Evolutionary conservation across 2,888 invertebrate species (phyloP), one percentile per base, ranked within the genome.

Genomic region (Epistrophella euchroma): DNA sequence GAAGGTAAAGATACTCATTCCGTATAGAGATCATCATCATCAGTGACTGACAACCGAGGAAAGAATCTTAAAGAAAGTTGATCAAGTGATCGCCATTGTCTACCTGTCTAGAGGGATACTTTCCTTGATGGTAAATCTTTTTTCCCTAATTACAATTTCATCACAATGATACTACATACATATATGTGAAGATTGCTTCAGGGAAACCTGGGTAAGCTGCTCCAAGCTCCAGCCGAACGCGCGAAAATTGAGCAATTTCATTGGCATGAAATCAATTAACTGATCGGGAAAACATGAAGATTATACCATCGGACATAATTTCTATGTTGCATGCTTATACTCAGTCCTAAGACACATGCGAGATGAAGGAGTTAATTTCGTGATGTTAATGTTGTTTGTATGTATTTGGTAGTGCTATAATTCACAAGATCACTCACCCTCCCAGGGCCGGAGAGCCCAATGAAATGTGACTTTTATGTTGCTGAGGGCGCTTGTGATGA

Each of bases 181-280:
- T 9, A 0, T 45, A 45, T 62, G 62, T 52, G 17, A 35, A 68
- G 66, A 47, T 66, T 13, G 68, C 70, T 56, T 72, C 62, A 37
- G 28, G 47, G 50, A 17, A 43, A 15, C 28, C 15, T 22, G 32
- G 15, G 6, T 32, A 13, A 50, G 22, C 10, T 47, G 66, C 47
- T 22, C 4, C 25, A 43, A 64, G 50, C n/a, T 45, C 11, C n/a
- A 32, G 11, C 15, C n/a, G 37, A 81, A 81, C 77, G 77, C 86
- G 77, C 74, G 77, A 71, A 86, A 82, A 86, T 86, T 86, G 78
- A 86, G 86, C 86, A 86, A 86, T 86, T 86, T 85, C 78, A 77
- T 86, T 86, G 86, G 86, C 86, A 86, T 82, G 73, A 82, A 86
- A 82, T 86, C 86, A 86, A 86, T 86, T 86, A 86, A 86, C 86